Base-by-base conservation (phyloP, 2,797 vertebrate species). In the Diceros bicornis region DNA sequence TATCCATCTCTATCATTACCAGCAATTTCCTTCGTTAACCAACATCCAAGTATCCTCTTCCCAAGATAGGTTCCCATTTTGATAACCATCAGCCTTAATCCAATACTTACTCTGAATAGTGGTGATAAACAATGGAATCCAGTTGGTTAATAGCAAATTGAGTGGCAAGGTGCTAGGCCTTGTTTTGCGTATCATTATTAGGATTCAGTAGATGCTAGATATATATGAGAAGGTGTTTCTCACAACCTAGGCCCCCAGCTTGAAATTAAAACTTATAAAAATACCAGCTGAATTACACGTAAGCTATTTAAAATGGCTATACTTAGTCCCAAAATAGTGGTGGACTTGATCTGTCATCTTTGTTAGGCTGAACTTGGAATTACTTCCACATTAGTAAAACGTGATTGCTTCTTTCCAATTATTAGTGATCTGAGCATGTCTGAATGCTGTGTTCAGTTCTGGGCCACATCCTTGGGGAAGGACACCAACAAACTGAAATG, bases 221-320 rank as follows among this genome's bases (percentile, higher is more conserved):
- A 32, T 1, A 6, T 87, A 14, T 57, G 9, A 55, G 32, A 75
- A 74, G 69, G 37, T 41, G 1, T 2, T 41, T 88, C 29, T 87
- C 47, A 41, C 6, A 79, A 12, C 34, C 23, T 32, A 71, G 18
- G 11, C 8, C 23, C 23, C 32, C 20, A 52, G 44, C 4, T n/a
- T 82, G 29, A 77, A 81, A 90, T 18, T 23, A n/a, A 93, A 88
- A 25, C 47, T 82, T 66, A 27, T 16, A 44, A 93, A 92, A 91
- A 68, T 64, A 7, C 1, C 29, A 25, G 29, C 6, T 66, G 32
- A 29, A 62, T 61, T 81, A 59, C 21, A 61, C 13, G 27, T 3
- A 32, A 7, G 47, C 66, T 71, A 72, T 57, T 55, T 91, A 18
- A 8, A 55, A n/a, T 62, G 52, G 18, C 13, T 27, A 8, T 18